These are phyloP conservation scores for Lucinisca nassula DNA, from an alignment of 2,888 invertebrate species.

Conservation along the genomic window DNA sequence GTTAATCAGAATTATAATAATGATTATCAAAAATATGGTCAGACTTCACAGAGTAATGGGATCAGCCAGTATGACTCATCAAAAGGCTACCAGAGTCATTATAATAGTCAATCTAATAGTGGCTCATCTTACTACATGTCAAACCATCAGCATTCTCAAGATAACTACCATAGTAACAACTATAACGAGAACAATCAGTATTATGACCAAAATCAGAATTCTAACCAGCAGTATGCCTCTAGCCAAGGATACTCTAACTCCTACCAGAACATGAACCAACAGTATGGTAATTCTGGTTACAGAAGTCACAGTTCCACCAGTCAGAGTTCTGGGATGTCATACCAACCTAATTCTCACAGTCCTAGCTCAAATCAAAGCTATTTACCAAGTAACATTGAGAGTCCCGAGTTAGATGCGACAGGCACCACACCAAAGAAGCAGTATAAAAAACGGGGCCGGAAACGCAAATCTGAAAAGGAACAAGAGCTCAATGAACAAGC, in stretches of 20 bases:
- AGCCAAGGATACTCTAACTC: constrained; percentile 30
- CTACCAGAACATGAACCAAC: constrained; percentile 47
- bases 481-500: constrained; percentile 61
- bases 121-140: neutral
- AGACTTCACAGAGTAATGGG: neutral
- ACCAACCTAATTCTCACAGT: constrained; percentile 12
- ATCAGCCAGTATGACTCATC: neutral
- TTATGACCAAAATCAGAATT: constrained; percentile 56
- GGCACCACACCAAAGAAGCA: constrained; percentile 24
- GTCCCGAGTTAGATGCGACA: constrained; percentile 30
- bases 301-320: constrained; percentile 47
- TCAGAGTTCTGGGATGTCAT: constrained; percentile 50
- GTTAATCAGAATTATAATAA: neutral
- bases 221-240: neutral
- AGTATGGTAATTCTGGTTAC: constrained; percentile 56
- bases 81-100: neutral
- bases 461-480: constrained; percentile 67
- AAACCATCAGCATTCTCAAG: constrained; percentile 2
- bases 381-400: constrained; percentile 3
- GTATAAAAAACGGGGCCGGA: constrained; percentile 67
- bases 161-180: constrained; percentile 63
- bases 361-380: constrained; percentile 1
- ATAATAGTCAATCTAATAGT: neutral
- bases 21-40: neutral
- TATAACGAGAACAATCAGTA: constrained; percentile 63